Base-by-base conservation (phyloP, 2,113 vertebrate species). In the Sturnus vulgaris region DNA sequence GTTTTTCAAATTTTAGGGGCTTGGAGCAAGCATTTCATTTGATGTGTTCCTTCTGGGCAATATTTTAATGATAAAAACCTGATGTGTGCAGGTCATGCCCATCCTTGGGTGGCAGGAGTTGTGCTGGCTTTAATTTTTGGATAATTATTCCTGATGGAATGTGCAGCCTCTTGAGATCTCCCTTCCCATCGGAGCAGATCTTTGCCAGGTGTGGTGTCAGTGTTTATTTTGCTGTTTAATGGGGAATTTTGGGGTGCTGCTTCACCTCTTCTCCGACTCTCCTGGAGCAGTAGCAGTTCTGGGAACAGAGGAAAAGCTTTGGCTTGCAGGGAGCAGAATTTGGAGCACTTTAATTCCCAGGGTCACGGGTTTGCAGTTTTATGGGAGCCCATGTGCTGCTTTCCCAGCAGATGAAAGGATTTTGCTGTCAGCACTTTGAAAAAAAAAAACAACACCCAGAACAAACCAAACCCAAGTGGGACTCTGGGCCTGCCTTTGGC, bases 351-450 rank as follows among this genome's bases (percentile, higher is more conserved):
- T 2, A 46, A 47, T 77, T 81, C 40, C 33, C 13, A 6, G 55
- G 85, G 93, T 96, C 93, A 25, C 7, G 76, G 33, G 7, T 91
- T 77, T 92, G 53, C 87, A 85, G 40, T 71, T 91, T 79, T 53
- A 27, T 79, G 77, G 73, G 92, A 88, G 39, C 13, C 79, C 35
- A 10, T 33, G 90, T 77, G 82, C 91, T 83, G 7, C 49, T 95
- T 94, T 96, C 95, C 94, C 94, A 96, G 92, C 55, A 95, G 85
- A 91, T 92, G 71, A 95, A 96, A 97, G 49, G 55, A 7, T 83
- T 95, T 88, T 81, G 69, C 52, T 90, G 66, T 96, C 85, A 70
- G 31, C 64, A 2, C 76, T 83, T 39, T 35, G 85, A 40, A 40
- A 40, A 40, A 40, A 40, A 40, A 40, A 50, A 39, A 59, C 94